Evolutionary conservation across 2,113 vertebrate species (phyloP), one percentile per base, ranked within the genome.

Genomic region (Excalfactoria chinensis): DNA sequence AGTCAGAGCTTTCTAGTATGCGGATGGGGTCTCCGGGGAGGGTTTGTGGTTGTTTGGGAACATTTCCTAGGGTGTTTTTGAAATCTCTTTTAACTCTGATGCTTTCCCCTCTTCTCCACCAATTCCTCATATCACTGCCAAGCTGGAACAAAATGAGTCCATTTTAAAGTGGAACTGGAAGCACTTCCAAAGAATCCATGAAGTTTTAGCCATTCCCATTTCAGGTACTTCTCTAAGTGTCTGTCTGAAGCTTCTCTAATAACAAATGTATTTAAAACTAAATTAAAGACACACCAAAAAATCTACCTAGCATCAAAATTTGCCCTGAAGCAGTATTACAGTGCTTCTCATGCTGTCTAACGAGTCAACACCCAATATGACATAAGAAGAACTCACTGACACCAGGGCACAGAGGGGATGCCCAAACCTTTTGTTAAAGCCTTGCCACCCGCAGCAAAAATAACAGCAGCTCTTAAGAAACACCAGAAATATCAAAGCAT

Each of bases 31-130:
- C 84, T 70, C 77, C 46, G 34, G 80, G 86, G 90, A 92, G 21
- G 71, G 34, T 23, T 87, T 87, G 81, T 60, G 91, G 86, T 83
- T 90, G 87, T 43, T 89, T 71, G 89, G 86, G 89, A 95, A 94
- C 68, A 46, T 91, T 92, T 93, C 81, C 84, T 85, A 92, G 94
- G 94, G 95, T 94, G 91, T 87, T 93, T 90, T 79, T 93, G 93
- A 91, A 87, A 85, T 87, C 68, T 88, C 81, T 94, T 94, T 94
- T 74, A 91, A 89, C 81, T 82, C 58, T 0, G 7, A 76, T 56
- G 89, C 70, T 87, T 83, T 58, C n/a, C n/a, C 44, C 46, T 79
- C 63, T 89, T 75, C 63, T 41, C 35, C 6, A 4, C 75, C 44
- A 1, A 1, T 16, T 88, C 37, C 58, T 81, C 43, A 11, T 60